Conservation (phyloP, 2,113 vertebrate species). For the Peucedramus taeniatus region DNA sequence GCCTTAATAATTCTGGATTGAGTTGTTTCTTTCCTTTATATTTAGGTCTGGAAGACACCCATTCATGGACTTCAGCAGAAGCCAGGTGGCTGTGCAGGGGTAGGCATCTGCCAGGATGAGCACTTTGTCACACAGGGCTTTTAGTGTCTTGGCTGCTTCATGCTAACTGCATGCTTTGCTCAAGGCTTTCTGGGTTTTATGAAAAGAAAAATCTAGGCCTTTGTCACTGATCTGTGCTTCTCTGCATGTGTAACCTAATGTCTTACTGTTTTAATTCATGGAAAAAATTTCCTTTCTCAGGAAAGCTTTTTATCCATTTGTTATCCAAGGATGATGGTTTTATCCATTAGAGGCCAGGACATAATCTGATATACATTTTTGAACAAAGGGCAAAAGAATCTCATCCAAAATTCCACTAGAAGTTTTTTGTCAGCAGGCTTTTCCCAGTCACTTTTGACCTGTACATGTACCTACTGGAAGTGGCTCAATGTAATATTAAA, state of each 20-base stretch:
- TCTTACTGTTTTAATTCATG: accelerated
- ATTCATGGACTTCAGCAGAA: background rate
- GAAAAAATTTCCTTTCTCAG: background rate
- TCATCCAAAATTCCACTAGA: background rate
- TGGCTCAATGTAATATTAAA: background rate
- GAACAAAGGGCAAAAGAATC: background rate
- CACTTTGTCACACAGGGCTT: background rate
- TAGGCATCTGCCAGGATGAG: background rate
- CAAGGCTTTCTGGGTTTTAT: background rate
- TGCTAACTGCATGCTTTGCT: background rate
- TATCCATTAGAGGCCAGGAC: background rate
- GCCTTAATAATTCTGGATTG: background rate
- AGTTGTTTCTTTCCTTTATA: background rate
- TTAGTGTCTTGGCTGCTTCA: background rate
- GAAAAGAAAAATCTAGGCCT: background rate
- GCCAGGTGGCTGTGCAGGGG: background rate
- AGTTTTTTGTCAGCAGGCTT: background rate
- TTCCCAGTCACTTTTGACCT: background rate
- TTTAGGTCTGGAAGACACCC: background rate
- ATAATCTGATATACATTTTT: background rate
- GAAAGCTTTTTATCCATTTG: background rate
- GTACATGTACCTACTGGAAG: background rate
- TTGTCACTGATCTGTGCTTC: background rate
- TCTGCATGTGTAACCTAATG: background rate
- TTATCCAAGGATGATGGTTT: background rate